A percentile compares a stretch with the other conserved stretches of the same genome.
Evolutionary conservation across 2,888 invertebrate genomes (phyloP).

Genomic region (Erebia ligea): DNA sequence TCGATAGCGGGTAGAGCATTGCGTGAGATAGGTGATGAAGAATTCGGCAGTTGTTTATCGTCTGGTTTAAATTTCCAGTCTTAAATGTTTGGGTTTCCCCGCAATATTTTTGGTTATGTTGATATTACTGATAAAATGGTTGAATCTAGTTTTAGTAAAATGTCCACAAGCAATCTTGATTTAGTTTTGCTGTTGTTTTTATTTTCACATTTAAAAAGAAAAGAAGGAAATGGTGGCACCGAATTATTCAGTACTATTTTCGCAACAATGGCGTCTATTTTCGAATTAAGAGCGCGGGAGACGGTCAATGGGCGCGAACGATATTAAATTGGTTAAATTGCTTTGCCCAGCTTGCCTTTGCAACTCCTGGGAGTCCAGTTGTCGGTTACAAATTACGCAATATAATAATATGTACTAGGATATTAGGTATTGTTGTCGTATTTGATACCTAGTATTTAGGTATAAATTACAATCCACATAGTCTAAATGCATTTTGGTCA

Average conservation of each 20-base stretch:
- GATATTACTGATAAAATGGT: too few relatives aligned
- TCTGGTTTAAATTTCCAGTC: background rate
- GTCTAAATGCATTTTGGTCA: background rate
- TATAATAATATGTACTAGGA: conserved; percentile 1
- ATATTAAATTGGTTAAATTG: conserved; percentile 82
- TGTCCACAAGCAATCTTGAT: background rate
- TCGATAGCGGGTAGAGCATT: conserved; percentile 22
- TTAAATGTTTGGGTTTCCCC: background rate
- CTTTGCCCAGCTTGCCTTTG: conserved; percentile 71
- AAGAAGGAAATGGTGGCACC: background rate
- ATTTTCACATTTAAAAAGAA: background rate
- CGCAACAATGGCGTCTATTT: conserved; percentile 74
- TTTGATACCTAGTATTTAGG: background rate
- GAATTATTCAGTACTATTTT: conserved; percentile 48
- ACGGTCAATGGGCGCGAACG: conserved; percentile 76
- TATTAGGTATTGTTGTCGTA: background rate
- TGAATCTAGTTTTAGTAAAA: too few relatives aligned
- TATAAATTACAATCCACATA: background rate
- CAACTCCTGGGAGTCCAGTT: conserved; percentile 66
- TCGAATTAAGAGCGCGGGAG: conserved; percentile 76
- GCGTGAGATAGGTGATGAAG: conserved; percentile 11
- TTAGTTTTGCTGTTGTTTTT: too few relatives aligned
- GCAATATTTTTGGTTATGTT: background rate
- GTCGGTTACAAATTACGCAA: conserved; percentile 40
- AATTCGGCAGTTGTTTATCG: background rate